Percentiles rank a stretch among this genome's conserved stretches.
These are phyloP conservation scores for Uloborus diversus DNA, from an alignment of 1,140 invertebrate genomes.

Conservation along the genomic window DNA sequence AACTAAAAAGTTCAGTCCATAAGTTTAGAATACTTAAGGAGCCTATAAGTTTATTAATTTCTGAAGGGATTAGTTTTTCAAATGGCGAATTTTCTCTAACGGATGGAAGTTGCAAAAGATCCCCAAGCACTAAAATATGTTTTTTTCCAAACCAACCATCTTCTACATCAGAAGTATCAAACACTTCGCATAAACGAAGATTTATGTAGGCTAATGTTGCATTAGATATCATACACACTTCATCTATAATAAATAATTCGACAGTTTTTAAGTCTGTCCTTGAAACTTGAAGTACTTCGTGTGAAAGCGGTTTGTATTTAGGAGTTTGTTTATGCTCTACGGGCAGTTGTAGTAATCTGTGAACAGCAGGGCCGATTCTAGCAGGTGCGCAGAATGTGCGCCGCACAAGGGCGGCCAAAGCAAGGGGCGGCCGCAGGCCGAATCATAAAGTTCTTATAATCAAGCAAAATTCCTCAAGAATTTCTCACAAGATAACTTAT, in stretches of 20 bases:
- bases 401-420: too few species aligned
- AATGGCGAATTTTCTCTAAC: not conserved
- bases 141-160: not conserved
- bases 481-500: too few species aligned
- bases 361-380: too few species aligned
- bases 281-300: constrained; percentile 14
- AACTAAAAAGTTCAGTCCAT: constrained; percentile 13
- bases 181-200: not conserved
- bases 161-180: not conserved
- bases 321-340: constrained; percentile 10
- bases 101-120: not conserved
- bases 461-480: too few species aligned
- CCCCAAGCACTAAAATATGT: not conserved
- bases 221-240: not conserved
- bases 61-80: not conserved
- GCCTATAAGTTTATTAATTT: not conserved
- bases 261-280: constrained; percentile 28
- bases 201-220: not conserved
- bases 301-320: constrained; percentile 1
- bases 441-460: too few species aligned
- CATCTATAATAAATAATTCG: constrained; percentile 7
- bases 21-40: constrained; percentile 18
- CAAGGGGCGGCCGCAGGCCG: too few species aligned
- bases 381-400: too few species aligned
- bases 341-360: constrained; percentile 46